Conservation (phyloP, 2,113 vertebrate genomes). For the Alethe castanea region DNA sequence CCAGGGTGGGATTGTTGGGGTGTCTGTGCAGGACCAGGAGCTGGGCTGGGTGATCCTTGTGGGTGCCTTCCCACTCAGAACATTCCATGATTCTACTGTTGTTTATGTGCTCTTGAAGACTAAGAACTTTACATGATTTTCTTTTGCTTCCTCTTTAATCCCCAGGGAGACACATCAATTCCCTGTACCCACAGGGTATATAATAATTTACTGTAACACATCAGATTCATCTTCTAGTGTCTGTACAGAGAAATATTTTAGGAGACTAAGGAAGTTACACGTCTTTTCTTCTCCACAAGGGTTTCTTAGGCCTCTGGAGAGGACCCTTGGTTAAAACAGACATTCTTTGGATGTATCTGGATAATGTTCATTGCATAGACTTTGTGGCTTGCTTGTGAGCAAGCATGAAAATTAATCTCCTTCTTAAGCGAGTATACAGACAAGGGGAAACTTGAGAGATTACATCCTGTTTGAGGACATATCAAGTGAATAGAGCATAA, state of each 20-base stretch:
- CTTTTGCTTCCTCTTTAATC: neutral
- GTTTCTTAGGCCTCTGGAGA: too few species aligned
- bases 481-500: constrained; percentile 17
- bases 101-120: neutral
- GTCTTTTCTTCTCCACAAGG: neutral
- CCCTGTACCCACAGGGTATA: neutral
- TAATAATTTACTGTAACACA: neutral
- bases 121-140: neutral
- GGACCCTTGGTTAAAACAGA: neutral
- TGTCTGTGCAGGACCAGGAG: rapidly evolving
- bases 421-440: constrained; percentile 33
- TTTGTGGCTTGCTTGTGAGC: constrained; percentile 37
- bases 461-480: neutral
- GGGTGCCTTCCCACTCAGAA: neutral
- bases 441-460: constrained; percentile 28
- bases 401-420: constrained; percentile 28
- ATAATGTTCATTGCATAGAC: neutral
- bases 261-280: neutral
- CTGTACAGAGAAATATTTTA: neutral
- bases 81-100: neutral
- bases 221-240: neutral
- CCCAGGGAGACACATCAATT: neutral
- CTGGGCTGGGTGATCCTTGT: rapidly evolving
- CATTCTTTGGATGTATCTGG: neutral
- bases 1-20: neutral